Conservation (phyloP, 2,888 invertebrate genomes). For the Tetranychus truncatus region DNA sequence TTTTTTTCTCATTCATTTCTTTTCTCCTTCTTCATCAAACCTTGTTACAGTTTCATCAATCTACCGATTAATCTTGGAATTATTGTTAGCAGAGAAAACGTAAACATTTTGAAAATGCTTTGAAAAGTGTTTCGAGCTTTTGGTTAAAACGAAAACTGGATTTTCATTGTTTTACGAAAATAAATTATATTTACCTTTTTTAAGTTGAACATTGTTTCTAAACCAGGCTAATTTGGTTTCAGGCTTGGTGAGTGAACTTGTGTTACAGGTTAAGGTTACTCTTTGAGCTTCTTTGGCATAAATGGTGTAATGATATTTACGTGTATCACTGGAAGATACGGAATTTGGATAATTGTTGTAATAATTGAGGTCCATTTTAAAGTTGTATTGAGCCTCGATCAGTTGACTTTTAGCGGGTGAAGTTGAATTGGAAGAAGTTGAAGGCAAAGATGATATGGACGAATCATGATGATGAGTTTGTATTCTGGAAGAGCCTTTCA, state of each 20-base stretch:
- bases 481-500: background rate
- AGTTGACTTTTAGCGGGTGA: background rate
- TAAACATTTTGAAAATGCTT: too few relatives aligned
- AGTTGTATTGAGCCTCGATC: background rate
- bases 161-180: too few relatives aligned
- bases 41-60: too few relatives aligned
- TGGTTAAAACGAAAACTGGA: background rate
- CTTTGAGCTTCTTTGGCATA: constrained; percentile 10
- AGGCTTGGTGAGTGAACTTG: constrained; percentile 11
- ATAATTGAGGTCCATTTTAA: background rate
- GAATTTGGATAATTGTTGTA: constrained; percentile 1
- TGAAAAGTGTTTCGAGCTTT: too few relatives aligned
- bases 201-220: constrained; percentile 6
- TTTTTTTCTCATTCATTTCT: too few relatives aligned
- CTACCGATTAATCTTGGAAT: too few relatives aligned
- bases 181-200: background rate
- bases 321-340: background rate
- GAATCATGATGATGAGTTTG: background rate
- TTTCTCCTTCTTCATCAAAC: too few relatives aligned
- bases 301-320: background rate
- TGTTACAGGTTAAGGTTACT: constrained; percentile 12
- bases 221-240: constrained; percentile 10
- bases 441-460: background rate
- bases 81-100: too few relatives aligned
- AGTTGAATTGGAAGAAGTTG: background rate